Evolutionary conservation across 2,797 vertebrate genomes (phyloP).

Genomic region (Gymnothorax reevesii): DNA sequence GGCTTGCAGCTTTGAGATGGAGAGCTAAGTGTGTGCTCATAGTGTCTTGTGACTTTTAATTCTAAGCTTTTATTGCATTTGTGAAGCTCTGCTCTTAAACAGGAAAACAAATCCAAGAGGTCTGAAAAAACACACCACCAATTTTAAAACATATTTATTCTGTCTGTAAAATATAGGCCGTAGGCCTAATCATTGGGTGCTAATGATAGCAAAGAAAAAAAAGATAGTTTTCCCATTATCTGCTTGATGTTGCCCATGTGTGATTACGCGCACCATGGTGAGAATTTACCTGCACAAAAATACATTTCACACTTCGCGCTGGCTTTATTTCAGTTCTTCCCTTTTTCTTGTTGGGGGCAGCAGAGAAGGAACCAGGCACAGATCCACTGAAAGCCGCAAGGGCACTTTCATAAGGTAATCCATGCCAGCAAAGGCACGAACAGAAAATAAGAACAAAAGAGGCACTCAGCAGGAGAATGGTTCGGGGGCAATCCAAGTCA

Average conservation of each 20-base stretch:
- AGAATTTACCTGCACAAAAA: neutral
- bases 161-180: neutral
- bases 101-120: neutral
- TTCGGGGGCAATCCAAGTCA: too few species aligned
- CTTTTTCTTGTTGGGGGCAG: neutral
- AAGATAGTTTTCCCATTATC: neutral
- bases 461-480: too few species aligned
- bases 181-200: too few species aligned
- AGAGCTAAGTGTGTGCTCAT: neutral
- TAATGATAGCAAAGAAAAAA: too few species aligned
- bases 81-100: neutral
- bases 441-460: too few species aligned
- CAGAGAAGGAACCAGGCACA: too few species aligned
- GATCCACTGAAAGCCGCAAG: too few species aligned
- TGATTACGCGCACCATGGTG: neutral
- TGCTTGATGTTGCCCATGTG: neutral
- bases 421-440: too few species aligned
- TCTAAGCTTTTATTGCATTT: neutral
- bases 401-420: too few species aligned
- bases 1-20: conserved; percentile 20
- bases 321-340: neutral
- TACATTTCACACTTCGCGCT: neutral
- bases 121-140: neutral
- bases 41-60: neutral
- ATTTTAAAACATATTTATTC: neutral